These are phyloP conservation scores for Oreochromis mossambicus DNA, from an alignment of 2,797 vertebrate species.

Conservation along the genomic window DNA sequence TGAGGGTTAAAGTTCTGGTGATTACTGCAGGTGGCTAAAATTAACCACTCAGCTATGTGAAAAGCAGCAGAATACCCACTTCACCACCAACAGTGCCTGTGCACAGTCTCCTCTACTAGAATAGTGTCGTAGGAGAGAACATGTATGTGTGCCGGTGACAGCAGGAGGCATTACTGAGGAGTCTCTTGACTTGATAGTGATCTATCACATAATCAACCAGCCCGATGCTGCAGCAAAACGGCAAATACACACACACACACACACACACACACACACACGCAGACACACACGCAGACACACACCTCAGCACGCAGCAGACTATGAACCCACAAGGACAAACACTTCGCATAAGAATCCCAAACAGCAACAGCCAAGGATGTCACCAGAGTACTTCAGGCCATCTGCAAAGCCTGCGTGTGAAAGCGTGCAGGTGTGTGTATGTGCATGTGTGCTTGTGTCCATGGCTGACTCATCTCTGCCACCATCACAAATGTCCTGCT, in stretches of 20 bases:
- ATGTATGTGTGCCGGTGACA: not conserved
- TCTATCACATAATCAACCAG: constrained; percentile 11
- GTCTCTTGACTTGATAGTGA: not conserved
- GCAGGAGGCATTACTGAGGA: not conserved
- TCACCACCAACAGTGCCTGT: not conserved
- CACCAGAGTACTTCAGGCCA: not conserved
- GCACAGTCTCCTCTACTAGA: not conserved
- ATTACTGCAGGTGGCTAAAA: not conserved
- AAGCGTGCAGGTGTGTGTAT: not conserved
- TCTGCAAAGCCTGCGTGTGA: constrained; percentile 13
- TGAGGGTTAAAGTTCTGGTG: not conserved
- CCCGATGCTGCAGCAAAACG: not conserved
- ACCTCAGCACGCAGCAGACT: not conserved
- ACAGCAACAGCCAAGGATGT: constrained; percentile 19
- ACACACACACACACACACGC: not conserved
- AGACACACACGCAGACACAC: not conserved
- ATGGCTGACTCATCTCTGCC: constrained; percentile 30
- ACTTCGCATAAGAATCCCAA: constrained; percentile 10
- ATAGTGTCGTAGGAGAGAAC: not conserved
- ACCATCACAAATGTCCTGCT: constrained; percentile 12
- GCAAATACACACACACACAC: not conserved
- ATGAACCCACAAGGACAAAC: constrained; percentile 14
- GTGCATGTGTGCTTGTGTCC: not conserved
- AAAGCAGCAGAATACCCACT: not conserved
- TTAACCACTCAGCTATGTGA: not conserved